A percentile compares a stretch with the other conserved stretches of the same genome.
Evolutionary conservation across 2,797 vertebrate species (phyloP).

Genomic region (Hippopotamyrus pictus): DNA sequence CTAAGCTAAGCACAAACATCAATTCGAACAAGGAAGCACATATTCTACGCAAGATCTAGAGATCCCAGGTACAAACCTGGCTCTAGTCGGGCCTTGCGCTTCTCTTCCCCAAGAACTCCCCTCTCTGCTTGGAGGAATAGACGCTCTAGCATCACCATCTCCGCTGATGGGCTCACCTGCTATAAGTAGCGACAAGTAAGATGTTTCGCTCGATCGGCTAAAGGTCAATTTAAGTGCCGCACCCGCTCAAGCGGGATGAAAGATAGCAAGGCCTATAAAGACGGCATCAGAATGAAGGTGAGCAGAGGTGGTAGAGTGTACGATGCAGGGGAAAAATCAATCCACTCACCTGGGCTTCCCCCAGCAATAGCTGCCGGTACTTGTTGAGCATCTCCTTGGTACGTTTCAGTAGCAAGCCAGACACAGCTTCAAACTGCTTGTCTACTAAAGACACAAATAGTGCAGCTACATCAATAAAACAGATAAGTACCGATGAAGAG

Average conservation of each 20-base stretch:
- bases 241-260: neutral
- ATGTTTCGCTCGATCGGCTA: neutral
- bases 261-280: neutral
- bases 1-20: neutral
- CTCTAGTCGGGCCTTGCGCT: slow-evolving; percentile 58
- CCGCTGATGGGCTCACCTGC: slow-evolving; percentile 70
- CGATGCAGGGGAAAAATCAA: neutral
- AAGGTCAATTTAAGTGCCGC: neutral
- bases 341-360: slow-evolving; percentile 60
- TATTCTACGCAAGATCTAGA: neutral
- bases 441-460: slow-evolving; percentile 56
- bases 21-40: neutral
- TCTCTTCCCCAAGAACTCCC: slow-evolving; percentile 58
- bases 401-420: slow-evolving; percentile 65
- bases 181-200: slow-evolving; percentile 33
- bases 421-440: slow-evolving; percentile 67
- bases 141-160: slow-evolving; percentile 76
- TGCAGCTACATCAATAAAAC: neutral
- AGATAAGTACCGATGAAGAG: too few species aligned
- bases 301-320: neutral
- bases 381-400: slow-evolving; percentile 75
- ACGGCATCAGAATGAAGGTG: neutral
- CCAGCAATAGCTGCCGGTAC: slow-evolving; percentile 68
- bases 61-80: slow-evolving; percentile 53
- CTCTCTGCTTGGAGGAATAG: slow-evolving; percentile 73